Evolutionary conservation across 2,888 invertebrate species (phyloP), one percentile per base, ranked within the genome.

Genomic region (Panopea generosa): DNA sequence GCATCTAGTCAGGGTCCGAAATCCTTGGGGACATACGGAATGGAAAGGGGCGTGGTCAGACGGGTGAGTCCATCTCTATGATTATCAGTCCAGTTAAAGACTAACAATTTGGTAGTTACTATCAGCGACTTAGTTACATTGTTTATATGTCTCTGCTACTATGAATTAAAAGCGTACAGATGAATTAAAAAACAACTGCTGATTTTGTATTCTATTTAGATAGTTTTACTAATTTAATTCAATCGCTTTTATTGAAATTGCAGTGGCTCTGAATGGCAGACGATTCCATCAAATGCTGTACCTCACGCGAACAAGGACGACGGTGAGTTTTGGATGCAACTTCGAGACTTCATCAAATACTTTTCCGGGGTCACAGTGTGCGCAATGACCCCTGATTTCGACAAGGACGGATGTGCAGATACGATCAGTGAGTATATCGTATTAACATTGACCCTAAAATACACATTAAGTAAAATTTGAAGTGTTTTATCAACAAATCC

Each of bases 41-140:
- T 95, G 95, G 96, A 94, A 94, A 47, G 96, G 96, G 27, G 94
- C 95, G 0, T 96, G 96, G 96, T 94, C 95, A 77, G 95, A 95
- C 88, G 92, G 80, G 89, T 90, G 78, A 63, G 84, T 62, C 16
- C n/a, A n/a, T n/a, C n/a, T n/a, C n/a, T n/a, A n/a, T 7, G 7
- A 38, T 57, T 26, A n/a, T n/a, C n/a, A n/a, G n/a, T n/a, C n/a
- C n/a, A n/a, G n/a, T n/a, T n/a, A n/a, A n/a, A n/a, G n/a, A n/a
- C n/a, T n/a, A n/a, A n/a, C n/a, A n/a, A n/a, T n/a, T n/a, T n/a
- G n/a, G n/a, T n/a, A n/a, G n/a, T n/a, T n/a, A n/a, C n/a, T n/a
- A n/a, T n/a, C n/a, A n/a, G n/a, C n/a, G n/a, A n/a, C n/a, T n/a
- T n/a, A n/a, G n/a, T n/a, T n/a, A n/a, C n/a, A n/a, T n/a, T n/a